Conservation (phyloP, 2,797 vertebrate species). For the Sebastiscus tertius region DNA sequence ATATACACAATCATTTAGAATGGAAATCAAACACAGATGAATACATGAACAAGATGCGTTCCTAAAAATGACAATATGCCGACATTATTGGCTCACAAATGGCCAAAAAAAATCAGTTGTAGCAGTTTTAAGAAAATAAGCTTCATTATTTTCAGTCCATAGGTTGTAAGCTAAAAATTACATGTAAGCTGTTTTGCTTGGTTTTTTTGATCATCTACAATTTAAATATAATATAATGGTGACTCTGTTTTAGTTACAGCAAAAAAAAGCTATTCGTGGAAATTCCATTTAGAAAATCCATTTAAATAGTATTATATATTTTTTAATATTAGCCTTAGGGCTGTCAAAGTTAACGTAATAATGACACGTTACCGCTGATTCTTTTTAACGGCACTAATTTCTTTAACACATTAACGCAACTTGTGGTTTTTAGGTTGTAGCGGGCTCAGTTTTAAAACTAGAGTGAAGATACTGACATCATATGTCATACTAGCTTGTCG, state of each 20-base stretch:
- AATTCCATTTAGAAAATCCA: no score
- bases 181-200: neutral
- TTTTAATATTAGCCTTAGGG: no score
- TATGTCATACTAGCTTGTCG: no score
- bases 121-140: neutral
- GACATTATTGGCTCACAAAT: neutral
- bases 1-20: neutral
- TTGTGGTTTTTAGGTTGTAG: accelerated
- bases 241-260: no score
- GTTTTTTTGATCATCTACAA: neutral
- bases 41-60: neutral
- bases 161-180: neutral
- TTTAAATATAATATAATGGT: neutral
- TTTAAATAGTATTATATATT: no score
- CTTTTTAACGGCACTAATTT: no score
- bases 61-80: neutral
- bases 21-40: neutral
- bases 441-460: no score
- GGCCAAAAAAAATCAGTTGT: neutral
- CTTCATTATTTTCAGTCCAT: neutral
- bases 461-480: no score
- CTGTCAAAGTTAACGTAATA: no score
- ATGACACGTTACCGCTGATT: no score
- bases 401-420: no score
- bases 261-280: no score